These are phyloP conservation scores for Pontoporia blainvillei DNA, from an alignment of 2,113 vertebrate genomes.

Conservation along the genomic window DNA sequence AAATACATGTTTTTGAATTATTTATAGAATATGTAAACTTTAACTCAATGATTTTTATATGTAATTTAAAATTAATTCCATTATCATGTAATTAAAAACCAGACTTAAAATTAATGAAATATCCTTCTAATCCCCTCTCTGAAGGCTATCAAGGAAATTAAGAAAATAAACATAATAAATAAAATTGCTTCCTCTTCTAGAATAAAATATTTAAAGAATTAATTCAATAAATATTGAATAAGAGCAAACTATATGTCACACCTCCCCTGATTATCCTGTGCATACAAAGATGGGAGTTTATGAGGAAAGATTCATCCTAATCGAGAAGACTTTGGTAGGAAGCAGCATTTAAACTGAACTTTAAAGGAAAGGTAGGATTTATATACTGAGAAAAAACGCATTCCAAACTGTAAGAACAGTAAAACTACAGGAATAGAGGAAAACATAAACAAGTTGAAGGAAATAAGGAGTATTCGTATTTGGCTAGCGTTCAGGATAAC, in stretches of 20 bases:
- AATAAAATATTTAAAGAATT: neutral
- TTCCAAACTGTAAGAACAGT: neutral
- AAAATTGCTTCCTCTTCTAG: neutral
- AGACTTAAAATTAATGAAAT: constrained; percentile 10
- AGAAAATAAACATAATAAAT: constrained; percentile 35
- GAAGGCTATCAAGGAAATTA: neutral
- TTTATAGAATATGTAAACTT: neutral
- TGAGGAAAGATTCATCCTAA: neutral
- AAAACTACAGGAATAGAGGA: neutral
- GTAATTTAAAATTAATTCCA: constrained; percentile 2
- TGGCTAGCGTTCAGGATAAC: neutral
- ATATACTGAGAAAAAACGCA: neutral
- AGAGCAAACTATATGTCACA: neutral
- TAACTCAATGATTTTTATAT: constrained; percentile 20
- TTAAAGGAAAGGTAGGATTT: neutral
- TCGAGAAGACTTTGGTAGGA: neutral
- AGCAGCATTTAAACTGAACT: neutral
- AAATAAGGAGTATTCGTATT: neutral
- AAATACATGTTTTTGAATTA: neutral
- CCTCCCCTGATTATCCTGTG: neutral
- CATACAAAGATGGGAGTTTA: neutral
- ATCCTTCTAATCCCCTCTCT: neutral
- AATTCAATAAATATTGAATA: neutral
- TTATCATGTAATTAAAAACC: neutral
- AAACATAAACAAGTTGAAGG: neutral